phyloP scores from a whole-genome alignment of 2,797 vertebrate species.

The Hydrophis major region DNA sequence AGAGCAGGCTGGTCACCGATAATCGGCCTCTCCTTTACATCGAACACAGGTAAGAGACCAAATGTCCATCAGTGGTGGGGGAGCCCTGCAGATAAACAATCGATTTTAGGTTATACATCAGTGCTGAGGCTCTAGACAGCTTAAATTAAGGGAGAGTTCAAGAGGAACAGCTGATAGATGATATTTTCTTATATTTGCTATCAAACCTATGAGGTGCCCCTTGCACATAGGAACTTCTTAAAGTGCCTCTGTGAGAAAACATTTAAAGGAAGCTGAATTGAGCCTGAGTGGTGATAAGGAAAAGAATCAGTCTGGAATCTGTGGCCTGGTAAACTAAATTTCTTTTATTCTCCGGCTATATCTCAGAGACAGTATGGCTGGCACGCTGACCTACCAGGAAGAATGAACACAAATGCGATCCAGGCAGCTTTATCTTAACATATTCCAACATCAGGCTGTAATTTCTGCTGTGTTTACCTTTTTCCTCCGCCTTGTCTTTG shows the following conservation, averaged over 20 bases:
- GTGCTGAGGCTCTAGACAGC: neutral
- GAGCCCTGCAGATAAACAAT: neutral
- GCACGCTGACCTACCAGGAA: neutral
- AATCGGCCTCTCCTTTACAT: conserved; percentile 82
- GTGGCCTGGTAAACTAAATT: neutral
- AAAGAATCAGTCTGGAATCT: neutral
- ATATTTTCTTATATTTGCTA: neutral
- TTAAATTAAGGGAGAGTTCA: neutral
- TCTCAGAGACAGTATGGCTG: neutral
- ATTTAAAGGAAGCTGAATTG: neutral
- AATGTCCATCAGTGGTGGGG: too few species aligned
- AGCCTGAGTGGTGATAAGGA: neutral
- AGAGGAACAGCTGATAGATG: neutral
- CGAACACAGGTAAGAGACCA: conserved; percentile 84
- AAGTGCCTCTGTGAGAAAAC: neutral
- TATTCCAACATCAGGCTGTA: neutral
- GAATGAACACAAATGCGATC: neutral
- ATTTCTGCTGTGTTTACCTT: neutral
- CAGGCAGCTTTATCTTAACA: neutral
- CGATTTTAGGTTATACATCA: neutral
- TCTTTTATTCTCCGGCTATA: neutral
- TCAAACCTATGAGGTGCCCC: neutral
- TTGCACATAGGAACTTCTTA: neutral
- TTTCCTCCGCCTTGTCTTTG: neutral
- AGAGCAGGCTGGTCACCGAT: conserved; percentile 66